Evolutionary conservation across 2,888 invertebrate genomes (phyloP).

Genomic region (Philereme transversata): DNA sequence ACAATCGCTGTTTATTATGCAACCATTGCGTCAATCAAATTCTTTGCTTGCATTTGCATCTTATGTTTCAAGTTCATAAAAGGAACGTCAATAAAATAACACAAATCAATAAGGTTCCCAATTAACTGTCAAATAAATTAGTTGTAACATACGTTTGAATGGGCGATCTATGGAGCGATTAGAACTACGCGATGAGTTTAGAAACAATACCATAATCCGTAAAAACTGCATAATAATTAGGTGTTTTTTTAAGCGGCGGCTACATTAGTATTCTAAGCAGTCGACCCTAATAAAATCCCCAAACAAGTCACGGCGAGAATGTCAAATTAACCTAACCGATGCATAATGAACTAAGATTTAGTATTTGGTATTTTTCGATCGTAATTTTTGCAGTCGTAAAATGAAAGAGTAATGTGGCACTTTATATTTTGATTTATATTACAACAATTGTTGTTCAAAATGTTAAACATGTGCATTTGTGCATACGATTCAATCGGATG

Average conservation of each 20-base stretch:
- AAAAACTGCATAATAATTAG: slow-evolving; percentile 41
- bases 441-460: slow-evolving; percentile 5
- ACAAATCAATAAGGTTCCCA: slow-evolving; percentile 17
- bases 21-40: slow-evolving; percentile 16
- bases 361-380: slow-evolving; percentile 22
- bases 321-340: slow-evolving; percentile 47
- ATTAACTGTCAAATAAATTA: slow-evolving; percentile 36
- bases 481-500: slow-evolving; percentile 13
- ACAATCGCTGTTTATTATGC: slow-evolving; percentile 19
- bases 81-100: slow-evolving; percentile 4
- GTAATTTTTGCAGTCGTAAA: slow-evolving; percentile 34
- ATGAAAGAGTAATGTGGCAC: slow-evolving; percentile 12
- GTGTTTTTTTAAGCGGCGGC: slow-evolving; percentile 30
- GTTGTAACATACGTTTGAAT: slow-evolving; percentile 35
- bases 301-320: slow-evolving; percentile 37
- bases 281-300: slow-evolving; percentile 40
- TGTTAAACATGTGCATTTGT: slow-evolving; percentile 14
- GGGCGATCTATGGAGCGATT: slow-evolving; percentile 38
- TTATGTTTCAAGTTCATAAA: slow-evolving; percentile 9
- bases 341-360: slow-evolving; percentile 38
- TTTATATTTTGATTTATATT: slow-evolving; percentile 27
- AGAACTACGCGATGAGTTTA: slow-evolving; percentile 41
- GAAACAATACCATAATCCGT: slow-evolving; percentile 38
- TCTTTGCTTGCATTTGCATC: slow-evolving; percentile 20
- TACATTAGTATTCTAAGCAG: slow-evolving; percentile 43